These are phyloP conservation scores for Aproaerema taeniolella DNA, from an alignment of 2,888 invertebrate species.

Conservation along the genomic window DNA sequence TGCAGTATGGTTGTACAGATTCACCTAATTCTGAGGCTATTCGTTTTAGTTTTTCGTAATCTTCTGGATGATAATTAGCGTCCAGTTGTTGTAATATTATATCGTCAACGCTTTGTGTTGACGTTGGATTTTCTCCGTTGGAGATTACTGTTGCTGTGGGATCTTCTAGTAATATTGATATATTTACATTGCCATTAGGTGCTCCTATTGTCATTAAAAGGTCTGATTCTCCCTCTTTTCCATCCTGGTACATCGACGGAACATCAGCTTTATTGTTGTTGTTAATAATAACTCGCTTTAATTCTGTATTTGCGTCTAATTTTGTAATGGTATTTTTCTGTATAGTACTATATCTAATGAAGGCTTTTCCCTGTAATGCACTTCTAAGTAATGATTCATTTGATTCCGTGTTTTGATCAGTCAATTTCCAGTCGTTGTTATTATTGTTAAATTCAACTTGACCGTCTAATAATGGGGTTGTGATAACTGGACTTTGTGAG, in stretches of 20 bases:
- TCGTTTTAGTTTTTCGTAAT: slow-evolving; percentile 90
- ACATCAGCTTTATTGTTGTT: slow-evolving; percentile 69
- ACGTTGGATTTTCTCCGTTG: slow-evolving; percentile 73
- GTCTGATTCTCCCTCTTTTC: slow-evolving; percentile 52
- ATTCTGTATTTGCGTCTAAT: slow-evolving; percentile 53
- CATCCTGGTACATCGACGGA: slow-evolving; percentile 77
- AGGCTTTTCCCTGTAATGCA: slow-evolving; percentile 88
- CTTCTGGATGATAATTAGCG: slow-evolving; percentile 84
- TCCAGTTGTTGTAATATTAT: slow-evolving; percentile 82
- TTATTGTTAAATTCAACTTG: slow-evolving; percentile 81
- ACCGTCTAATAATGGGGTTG: slow-evolving; percentile 74
- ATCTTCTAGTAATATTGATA: slow-evolving; percentile 69
- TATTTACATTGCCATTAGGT: slow-evolving; percentile 58
- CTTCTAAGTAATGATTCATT: slow-evolving; percentile 88
- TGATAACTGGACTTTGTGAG: slow-evolving; percentile 57
- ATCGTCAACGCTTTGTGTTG: slow-evolving; percentile 82
- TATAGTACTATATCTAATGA: slow-evolving; percentile 74
- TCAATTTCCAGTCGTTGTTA: slow-evolving; percentile 90
- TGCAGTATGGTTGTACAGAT: slow-evolving; percentile 84
- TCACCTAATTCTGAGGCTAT: slow-evolving; percentile 90
- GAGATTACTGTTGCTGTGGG: slow-evolving; percentile 56
- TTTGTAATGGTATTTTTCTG: slow-evolving; percentile 71
- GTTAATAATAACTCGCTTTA: slow-evolving; percentile 60
- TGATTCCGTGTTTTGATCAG: slow-evolving; percentile 81
- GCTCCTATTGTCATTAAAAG: slow-evolving; percentile 62